Conservation (phyloP, 2,888 invertebrate genomes). For the Brenthis hecate region DNA sequence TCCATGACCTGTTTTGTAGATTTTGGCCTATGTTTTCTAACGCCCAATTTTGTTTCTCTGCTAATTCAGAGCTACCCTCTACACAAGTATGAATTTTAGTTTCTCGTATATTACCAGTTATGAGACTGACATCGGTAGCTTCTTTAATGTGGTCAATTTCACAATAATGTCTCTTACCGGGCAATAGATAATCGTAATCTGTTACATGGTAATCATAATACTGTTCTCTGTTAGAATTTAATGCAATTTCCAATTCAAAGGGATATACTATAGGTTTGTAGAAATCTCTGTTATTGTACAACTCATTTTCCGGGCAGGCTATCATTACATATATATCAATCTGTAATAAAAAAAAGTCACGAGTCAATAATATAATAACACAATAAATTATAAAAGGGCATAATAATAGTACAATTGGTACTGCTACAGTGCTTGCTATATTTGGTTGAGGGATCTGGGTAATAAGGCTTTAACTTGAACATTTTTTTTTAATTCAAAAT, state of each 20-base stretch:
- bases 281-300: constrained; percentile 92
- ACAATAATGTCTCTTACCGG: constrained; percentile 81
- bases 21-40: constrained; percentile 84
- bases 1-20: constrained; percentile 89
- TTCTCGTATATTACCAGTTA: constrained; percentile 87
- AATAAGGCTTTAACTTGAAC: too few relatives aligned
- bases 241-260: constrained; percentile 93
- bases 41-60: constrained; percentile 77
- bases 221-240: constrained; percentile 83
- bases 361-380: not conserved
- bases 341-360: constrained; percentile 61
- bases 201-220: constrained; percentile 85
- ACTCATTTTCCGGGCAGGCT: constrained; percentile 94
- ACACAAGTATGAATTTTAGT: constrained; percentile 58
- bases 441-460: not conserved
- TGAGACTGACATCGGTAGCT: constrained; percentile 86
- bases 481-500: too few relatives aligned
- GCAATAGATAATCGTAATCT: constrained; percentile 89
- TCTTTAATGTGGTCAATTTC: constrained; percentile 67
- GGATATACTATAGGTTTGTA: constrained; percentile 95
- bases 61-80: constrained; percentile 61
- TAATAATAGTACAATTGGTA: too few relatives aligned
- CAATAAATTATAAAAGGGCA: too few relatives aligned
- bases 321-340: constrained; percentile 96
- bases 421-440: not conserved